Evolutionary conservation across 2,888 invertebrate species (phyloP).

Genomic region (Chelonus formosanus): DNA sequence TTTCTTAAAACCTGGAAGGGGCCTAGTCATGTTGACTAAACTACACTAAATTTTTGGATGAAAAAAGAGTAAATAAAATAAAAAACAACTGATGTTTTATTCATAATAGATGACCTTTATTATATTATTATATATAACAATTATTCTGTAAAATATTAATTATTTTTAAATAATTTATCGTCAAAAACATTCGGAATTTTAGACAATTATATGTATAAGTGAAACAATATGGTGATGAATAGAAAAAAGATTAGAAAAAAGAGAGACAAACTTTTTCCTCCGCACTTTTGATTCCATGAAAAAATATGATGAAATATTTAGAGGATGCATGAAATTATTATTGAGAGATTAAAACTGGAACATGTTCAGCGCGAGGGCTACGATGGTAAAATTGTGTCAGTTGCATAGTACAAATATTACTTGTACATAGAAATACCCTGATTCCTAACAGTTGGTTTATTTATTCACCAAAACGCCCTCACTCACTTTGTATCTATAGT

Average conservation of each 20-base stretch:
- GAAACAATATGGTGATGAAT: slow-evolving; percentile 6
- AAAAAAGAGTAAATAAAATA: slow-evolving; percentile 35
- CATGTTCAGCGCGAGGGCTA: slow-evolving; percentile 53
- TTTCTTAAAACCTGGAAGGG: slow-evolving; percentile 9
- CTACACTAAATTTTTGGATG: slow-evolving; percentile 17
- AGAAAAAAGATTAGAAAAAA: slow-evolving; percentile 36
- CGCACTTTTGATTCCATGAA: slow-evolving; percentile 35
- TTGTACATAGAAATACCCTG: slow-evolving; percentile 60
- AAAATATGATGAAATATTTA: neutral
- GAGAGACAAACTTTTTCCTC: slow-evolving; percentile 31
- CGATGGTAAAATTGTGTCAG: slow-evolving; percentile 56
- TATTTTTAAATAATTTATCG: slow-evolving; percentile 14
- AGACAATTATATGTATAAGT: slow-evolving; percentile 13
- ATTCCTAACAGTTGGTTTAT: slow-evolving; percentile 39
- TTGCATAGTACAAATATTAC: slow-evolving; percentile 65
- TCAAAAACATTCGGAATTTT: slow-evolving; percentile 2
- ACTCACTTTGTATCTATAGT: slow-evolving; percentile 65
- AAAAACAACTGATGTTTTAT: slow-evolving; percentile 9
- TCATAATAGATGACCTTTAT: slow-evolving; percentile 11
- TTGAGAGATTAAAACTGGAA: slow-evolving; percentile 48
- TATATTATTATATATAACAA: slow-evolving; percentile 5
- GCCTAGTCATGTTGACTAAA: slow-evolving; percentile 7
- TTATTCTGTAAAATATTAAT: slow-evolving; percentile 14
- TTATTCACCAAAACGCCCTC: slow-evolving; percentile 46
- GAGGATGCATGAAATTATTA: slow-evolving; percentile 37